Evolutionary conservation across 2,888 invertebrate species (phyloP).

Genomic region (Gortyna flavago): DNA sequence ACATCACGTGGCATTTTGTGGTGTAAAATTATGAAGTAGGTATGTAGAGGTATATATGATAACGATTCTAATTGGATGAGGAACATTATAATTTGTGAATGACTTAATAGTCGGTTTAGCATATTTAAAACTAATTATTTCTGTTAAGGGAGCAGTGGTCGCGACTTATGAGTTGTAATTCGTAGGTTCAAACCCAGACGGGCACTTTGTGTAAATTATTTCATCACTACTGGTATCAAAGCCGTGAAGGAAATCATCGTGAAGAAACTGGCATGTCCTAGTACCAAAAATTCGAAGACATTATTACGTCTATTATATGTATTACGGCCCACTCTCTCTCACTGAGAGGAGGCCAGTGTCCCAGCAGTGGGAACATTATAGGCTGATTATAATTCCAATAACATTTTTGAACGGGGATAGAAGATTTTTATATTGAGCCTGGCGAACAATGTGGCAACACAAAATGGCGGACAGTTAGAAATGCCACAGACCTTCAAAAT

Average conservation of each 20-base stretch:
- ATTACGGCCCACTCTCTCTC: neutral
- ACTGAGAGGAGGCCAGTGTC: neutral
- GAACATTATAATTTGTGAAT: neutral
- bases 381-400: too few relatives aligned
- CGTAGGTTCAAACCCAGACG: neutral
- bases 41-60: neutral
- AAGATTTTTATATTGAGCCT: neutral
- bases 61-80: neutral
- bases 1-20: neutral
- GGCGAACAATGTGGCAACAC: neutral
- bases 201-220: neutral
- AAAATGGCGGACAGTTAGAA: neutral
- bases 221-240: neutral
- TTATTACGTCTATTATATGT: neutral
- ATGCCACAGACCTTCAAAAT: neutral
- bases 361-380: neutral
- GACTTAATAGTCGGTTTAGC: neutral
- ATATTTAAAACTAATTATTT: neutral
- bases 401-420: neutral
- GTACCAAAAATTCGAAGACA: neutral
- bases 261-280: neutral
- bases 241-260: neutral
- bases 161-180: neutral
- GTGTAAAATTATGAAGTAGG: neutral
- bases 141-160: neutral